phyloP scores from a whole-genome alignment of 2,797 vertebrate species.

The Melanotaenia maccullochi region DNA sequence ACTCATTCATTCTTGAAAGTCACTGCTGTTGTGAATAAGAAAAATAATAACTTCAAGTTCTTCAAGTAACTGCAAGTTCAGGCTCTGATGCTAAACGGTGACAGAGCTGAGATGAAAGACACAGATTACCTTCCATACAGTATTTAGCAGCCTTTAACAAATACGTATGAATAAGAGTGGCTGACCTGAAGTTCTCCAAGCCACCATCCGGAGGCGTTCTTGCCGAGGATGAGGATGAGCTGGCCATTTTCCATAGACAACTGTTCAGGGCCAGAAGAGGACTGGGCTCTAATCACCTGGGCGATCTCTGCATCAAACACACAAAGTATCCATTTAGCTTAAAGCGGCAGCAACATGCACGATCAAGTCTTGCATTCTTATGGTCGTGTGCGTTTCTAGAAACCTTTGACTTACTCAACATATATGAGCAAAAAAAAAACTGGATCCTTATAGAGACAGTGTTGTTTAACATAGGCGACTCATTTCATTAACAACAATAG shows the following conservation, averaged over 20 bases:
- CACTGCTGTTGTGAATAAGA: neutral
- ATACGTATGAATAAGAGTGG: neutral
- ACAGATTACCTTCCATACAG: neutral
- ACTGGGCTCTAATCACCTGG: constrained; percentile 87
- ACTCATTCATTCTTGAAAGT: neutral
- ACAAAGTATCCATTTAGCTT: neutral
- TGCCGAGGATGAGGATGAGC: constrained; percentile 92
- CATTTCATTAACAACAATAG: neutral
- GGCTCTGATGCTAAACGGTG: neutral
- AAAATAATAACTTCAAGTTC: neutral
- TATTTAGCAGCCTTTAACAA: neutral
- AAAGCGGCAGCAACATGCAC: neutral
- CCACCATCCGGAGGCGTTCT: constrained; percentile 95
- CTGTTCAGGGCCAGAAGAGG: constrained; percentile 87
- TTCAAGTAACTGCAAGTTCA: no score
- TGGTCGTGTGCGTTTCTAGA: no score
- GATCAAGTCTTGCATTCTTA: neutral
- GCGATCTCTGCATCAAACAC: constrained; percentile 86
- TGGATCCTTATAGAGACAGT: neutral
- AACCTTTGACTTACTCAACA: neutral
- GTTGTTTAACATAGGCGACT: neutral
- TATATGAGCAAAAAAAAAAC: neutral
- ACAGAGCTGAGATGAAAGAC: neutral
- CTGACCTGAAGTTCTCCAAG: constrained; percentile 96
- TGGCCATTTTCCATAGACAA: constrained; percentile 91